Base-by-base conservation (phyloP, 2,888 invertebrate species). In the Panorpa germanica region DNA sequence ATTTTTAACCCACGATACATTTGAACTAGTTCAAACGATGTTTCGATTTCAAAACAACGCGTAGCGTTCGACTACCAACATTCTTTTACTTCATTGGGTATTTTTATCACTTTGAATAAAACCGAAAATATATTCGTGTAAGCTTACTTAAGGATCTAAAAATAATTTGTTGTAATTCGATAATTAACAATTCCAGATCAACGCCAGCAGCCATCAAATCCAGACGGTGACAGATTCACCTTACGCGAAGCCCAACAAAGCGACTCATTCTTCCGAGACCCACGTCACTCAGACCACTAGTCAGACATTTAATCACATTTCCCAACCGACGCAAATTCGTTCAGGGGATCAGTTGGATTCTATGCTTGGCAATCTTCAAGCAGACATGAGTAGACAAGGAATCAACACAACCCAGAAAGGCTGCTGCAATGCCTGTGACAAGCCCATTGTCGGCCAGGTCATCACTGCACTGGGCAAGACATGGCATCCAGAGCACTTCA, bases 401-500 rank as follows among this genome's bases (percentile, higher is more conserved):
- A 88, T 96, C 39, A 91, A 81, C 55, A 95, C 95, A 38, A 90
- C 93, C 45, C 93, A 96, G 54, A 96, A 98, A 64, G 96, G 98
- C 47, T 91, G 93, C 65, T 98, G 98, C 74, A 90, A 73, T 52
- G 91, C 91, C 42, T 98, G 98, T 65, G 86, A 90, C 56, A 96
- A 98, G 49, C 91, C 96, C 40, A 96, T 98, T 57, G 91, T 96
- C 36, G 98, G 98, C 43, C 93, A 95, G 74, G 78, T 72, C 48
- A 86, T 90, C 52, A 96, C 95, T 38, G 96, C 96, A 12, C 54
- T 98, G 53, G 96, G 95, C 32, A 85, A 90, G 57, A 93, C 95
- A 38, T 98, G 95, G 95, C 96, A 98, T 56, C 93, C 95, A 26
- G 96, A 96, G 60, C 96, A 96, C 58, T 99, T 98, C 59, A 85